Percentiles rank a stretch among this genome's conserved stretches.
Conservation (phyloP, 2,888 invertebrate genomes). For the Rhagonycha lutea region DNA sequence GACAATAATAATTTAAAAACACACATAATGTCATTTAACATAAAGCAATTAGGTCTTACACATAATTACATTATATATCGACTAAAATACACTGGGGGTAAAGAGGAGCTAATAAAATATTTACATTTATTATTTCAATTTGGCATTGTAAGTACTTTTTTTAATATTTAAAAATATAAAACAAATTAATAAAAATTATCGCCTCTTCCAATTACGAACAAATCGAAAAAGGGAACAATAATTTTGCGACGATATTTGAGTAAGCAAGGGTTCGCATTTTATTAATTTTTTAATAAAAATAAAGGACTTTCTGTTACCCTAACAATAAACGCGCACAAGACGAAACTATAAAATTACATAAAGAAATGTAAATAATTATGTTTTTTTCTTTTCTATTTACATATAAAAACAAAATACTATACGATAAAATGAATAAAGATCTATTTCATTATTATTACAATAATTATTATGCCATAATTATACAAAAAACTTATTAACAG, state of each 20-base stretch:
- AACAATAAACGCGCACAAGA: constrained; percentile 5
- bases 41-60: constrained; percentile 5
- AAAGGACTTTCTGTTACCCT: constrained; percentile 16
- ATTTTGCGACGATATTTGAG: neutral
- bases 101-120: constrained; percentile 8
- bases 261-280: neutral
- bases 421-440: constrained; percentile 23
- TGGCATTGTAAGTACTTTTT: constrained; percentile 30
- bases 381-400: constrained; percentile 25
- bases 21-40: neutral
- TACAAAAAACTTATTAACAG: constrained; percentile 12
- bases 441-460: constrained; percentile 19
- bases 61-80: neutral
- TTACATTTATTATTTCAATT: constrained; percentile 26
- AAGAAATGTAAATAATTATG: constrained; percentile 25
- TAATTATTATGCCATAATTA: constrained; percentile 18
- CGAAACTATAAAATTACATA: constrained; percentile 22
- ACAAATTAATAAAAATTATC: neutral
- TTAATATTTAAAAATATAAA: neutral
- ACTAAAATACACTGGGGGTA: constrained; percentile 12
- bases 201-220: neutral
- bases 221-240: neutral
- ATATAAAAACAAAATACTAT: constrained; percentile 26
- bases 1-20: neutral
- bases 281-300: constrained; percentile 4